Base-by-base conservation (phyloP, 2,797 vertebrate genomes). In the Premnoplex brunnescens region DNA sequence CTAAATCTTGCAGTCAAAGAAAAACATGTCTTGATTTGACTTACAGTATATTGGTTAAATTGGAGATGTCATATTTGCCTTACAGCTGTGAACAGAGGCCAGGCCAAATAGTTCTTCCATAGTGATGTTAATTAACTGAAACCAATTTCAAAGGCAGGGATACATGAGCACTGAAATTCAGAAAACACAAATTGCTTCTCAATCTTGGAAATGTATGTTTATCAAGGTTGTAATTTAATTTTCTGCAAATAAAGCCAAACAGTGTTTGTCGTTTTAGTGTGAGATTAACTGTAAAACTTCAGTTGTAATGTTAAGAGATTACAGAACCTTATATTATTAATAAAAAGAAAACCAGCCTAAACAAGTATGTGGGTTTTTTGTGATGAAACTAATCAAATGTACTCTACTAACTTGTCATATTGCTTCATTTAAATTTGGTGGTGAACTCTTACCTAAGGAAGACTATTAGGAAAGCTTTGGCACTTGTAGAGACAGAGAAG, bases 291-390 rank as follows among this genome's bases (percentile, higher is more conserved):
- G 96, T 98, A 97, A 97, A 97, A 96, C 78, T 94, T 85, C 77
- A 96, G 94, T 94, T 97, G 96, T 97, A 97, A 97, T 96, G 94
- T 98, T 95, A 96, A 97, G 66, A 97, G 92, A 97, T 94, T 95
- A 97, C 95, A 97, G 95, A 97, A 97, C 84, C 75, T 94, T 97
- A 95, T 95, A 95, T 97, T 97, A 94, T 95, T 98, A 98, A 98
- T 97, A 97, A 98, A 98, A 97, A 93, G 81, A 92, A 97, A 96
- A 95, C 89, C 55, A 32, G 92, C 88, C 93, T 96, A 95, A 97
- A 91, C 34, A 43, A 62, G 36, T 46, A 84, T 2, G 85, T 94
- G 77, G 4, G 91, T 89, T 90, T 39, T 79, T 94, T 97, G 93
- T 97, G 95, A 88, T 96, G 62, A 93, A 85, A 63, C 79, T 59